Base-by-base conservation (phyloP, 2,888 invertebrate species). In the Nymphalis c-album region DNA sequence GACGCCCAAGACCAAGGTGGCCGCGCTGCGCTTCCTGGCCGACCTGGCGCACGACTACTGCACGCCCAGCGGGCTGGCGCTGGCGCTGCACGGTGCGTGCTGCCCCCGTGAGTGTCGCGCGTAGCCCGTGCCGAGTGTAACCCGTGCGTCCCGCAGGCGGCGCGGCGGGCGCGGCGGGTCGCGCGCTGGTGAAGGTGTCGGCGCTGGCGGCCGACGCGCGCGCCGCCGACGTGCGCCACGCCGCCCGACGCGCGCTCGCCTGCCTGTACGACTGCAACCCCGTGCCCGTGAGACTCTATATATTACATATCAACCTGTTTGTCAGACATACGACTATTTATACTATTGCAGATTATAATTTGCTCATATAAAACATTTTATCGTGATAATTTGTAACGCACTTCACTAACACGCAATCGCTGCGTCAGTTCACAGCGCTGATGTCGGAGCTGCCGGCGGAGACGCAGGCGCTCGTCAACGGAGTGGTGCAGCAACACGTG, bases 191-290 rank as follows among this genome's bases (percentile, higher is more conserved):
- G 17, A 95, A 96, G 81, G 94, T 98, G 74, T 94, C 96, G 35
- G 92, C 93, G 57, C 94, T 95, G 89, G 95, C 96, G 40, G 91
- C 85, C 80, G 96, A 91, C 94, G 95, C 94, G 90, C 94, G 93
- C 83, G 94, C 92, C 80, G 94, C 92, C 40, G 40, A 40, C 69
- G 96, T 93, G 62, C 91, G 94, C 85, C 94, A 87, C 80, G 98
- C 93, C 69, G 96, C 93, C 62, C 91, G 94, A 84, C 94, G 87
- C 80, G 98, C 93, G 81, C 87, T 98, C 62, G 95, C 97, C 64
- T 95, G 96, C 7, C 92, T 99, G 64, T 99, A 98, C 91, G 97
- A 98, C 92, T 94, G 97, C 74, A 98, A 98, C 86, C 96, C 98
- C 1, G 95, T 97, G 46, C 90, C 91, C 40, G 93, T 93, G 48